Base-by-base conservation (phyloP, 2,113 vertebrate genomes). In the Toxotes jaculatrix region DNA sequence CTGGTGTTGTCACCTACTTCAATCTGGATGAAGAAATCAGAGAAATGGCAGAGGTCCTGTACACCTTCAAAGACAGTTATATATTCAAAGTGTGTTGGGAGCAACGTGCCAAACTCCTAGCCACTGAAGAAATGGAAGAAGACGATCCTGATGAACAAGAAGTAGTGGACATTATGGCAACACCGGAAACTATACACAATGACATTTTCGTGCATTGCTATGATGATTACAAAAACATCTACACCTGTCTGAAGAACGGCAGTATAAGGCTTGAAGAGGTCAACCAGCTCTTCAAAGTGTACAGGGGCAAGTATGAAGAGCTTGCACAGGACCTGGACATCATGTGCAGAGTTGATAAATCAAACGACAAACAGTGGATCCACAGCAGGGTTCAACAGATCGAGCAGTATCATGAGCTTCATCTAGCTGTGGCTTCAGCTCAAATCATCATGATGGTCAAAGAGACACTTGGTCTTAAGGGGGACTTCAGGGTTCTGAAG, bases 361-460 rank as follows among this genome's bases (percentile, higher is more conserved):
- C 14, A 1, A 77, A 85, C 2, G 49, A 57, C 4, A 89, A 36
- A 10, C 66, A 4, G 3, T 99, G 98, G 98, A 87, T 98, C 68
- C 17, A 66, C 7, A 77, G 42, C 53, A 93, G 98, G 1, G 81
- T 96, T 13, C 78, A 87, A 64, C 98, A 99, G 92, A 97, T 99
- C 12, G 88, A 94, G 49, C 95, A 99, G 19, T 99, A 97, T 83
- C 96, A 98, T 0, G 95, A 97, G 79, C 94, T 99, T 89, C 90
- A 97, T 88, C 92, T 96, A 1, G 96, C 96, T 12, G 91, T 96
- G 9, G 87, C 91, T 16, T 95, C 96, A 2, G 97, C 96, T 8
- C 76, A 93, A 78, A 92, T 96, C 45, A 97, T 99, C 84, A 85
- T 86, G 77, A 79, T 0, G 1, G 94, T 97, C 79, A 97, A 95